These are phyloP conservation scores for Cetoscarus ocellatus DNA, from an alignment of 2,797 vertebrate genomes.

Conservation along the genomic window DNA sequence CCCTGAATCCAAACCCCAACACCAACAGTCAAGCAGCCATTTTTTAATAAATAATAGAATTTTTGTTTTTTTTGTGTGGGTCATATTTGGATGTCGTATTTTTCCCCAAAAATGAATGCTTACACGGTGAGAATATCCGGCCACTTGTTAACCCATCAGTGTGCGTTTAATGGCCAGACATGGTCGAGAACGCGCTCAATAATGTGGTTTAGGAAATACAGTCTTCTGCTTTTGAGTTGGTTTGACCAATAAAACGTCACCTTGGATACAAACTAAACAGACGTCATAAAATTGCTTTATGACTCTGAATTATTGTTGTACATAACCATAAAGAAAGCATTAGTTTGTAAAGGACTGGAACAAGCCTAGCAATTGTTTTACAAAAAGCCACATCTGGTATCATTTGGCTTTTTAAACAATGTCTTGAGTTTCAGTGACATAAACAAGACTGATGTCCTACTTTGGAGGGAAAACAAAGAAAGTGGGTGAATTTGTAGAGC, in stretches of 20 bases:
- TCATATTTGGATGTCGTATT: no score
- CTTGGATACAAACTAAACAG: conserved; percentile 62
- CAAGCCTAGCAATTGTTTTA: conserved; percentile 20
- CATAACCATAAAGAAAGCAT: conserved; percentile 32
- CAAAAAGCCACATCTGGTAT: conserved; percentile 50
- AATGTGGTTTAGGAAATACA: conserved; percentile 29
- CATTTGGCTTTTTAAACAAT: conserved; percentile 37
- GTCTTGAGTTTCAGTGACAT: conserved; percentile 1
- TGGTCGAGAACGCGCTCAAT: conserved; percentile 35
- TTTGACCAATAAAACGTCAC: conserved; percentile 50
- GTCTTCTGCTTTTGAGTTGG: conserved; percentile 43
- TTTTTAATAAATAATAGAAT: no score
- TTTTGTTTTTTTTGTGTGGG: no score
- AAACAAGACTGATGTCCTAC: conserved; percentile 2
- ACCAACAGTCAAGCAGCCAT: no score
- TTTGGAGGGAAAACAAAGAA: neutral
- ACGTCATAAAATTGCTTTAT: conserved; percentile 6
- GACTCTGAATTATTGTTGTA: conserved; percentile 22
- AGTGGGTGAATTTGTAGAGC: neutral
- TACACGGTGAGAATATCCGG: neutral
- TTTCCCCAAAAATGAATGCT: no score
- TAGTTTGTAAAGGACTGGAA: neutral
- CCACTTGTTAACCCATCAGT: conserved; percentile 9
- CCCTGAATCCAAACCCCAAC: no score
- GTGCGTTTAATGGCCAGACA: conserved; percentile 12